These are phyloP conservation scores for Ammodytes marinus DNA, from an alignment of 2,113 vertebrate species.

Conservation along the genomic window DNA sequence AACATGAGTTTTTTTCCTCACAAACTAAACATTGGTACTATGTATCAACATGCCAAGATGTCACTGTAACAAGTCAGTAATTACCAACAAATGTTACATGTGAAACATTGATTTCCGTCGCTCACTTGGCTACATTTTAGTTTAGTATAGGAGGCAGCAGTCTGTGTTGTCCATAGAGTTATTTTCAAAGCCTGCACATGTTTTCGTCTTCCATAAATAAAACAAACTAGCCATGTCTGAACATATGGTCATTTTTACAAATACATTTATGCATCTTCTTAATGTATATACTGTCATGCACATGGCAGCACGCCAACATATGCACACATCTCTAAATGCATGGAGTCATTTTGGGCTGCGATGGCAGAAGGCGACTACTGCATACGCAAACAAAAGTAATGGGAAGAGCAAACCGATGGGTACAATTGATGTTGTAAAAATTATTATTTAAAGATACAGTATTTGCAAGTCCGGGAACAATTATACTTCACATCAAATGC, in stretches of 20 bases:
- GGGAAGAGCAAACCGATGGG: neutral
- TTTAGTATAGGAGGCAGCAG: neutral
- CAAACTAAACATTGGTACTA: neutral
- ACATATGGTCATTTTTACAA: neutral
- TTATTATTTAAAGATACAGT: too few relatives aligned
- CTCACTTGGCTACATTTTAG: too few relatives aligned
- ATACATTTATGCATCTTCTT: neutral
- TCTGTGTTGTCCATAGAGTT: neutral
- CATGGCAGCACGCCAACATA: neutral
- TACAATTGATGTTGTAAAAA: too few relatives aligned
- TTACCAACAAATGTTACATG: neutral
- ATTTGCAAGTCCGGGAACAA: neutral
- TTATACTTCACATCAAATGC: conserved; percentile 17
- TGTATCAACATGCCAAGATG: neutral
- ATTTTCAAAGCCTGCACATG: neutral
- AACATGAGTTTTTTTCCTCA: neutral
- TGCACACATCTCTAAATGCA: neutral
- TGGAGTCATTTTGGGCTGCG: neutral
- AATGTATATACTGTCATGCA: neutral
- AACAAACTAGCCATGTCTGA: too few relatives aligned
- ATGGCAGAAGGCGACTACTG: neutral
- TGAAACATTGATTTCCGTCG: too few relatives aligned
- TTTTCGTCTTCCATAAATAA: too few relatives aligned
- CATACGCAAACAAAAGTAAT: neutral
- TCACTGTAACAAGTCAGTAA: neutral